These are phyloP conservation scores for Ctenicera cuprea DNA, from an alignment of 2,888 invertebrate species.

Conservation along the genomic window DNA sequence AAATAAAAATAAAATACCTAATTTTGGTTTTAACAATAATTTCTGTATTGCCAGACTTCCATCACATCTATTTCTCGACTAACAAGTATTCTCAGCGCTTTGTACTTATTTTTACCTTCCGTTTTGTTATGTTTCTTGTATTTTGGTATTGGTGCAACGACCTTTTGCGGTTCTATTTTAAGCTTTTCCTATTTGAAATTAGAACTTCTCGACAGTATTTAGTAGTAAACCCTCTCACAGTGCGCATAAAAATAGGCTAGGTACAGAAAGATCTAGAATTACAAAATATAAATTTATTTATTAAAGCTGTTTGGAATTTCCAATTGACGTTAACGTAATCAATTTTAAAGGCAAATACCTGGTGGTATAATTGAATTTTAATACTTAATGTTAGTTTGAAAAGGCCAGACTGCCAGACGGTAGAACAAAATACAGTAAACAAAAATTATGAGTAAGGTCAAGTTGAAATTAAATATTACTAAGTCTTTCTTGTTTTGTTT, in stretches of 20 bases:
- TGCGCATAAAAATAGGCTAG: too few relatives aligned
- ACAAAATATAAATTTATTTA: too few relatives aligned
- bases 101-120: conserved; percentile 10
- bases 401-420: conserved; percentile 16
- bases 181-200: background rate
- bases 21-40: too few relatives aligned
- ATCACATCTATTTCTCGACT: background rate
- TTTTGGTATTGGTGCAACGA: conserved; percentile 12
- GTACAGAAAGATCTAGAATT: too few relatives aligned
- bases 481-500: background rate
- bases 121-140: background rate
- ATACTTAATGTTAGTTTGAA: background rate
- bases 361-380: background rate
- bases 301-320: background rate
- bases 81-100: background rate
- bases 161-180: conserved; percentile 13
- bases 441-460: conserved; percentile 8
- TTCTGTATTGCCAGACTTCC: too few relatives aligned
- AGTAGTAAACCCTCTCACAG: background rate
- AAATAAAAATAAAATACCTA: too few relatives aligned
- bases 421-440: background rate
- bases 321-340: too few relatives aligned
- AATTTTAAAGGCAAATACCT: background rate
- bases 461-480: background rate
- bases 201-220: background rate